phyloP scores from a whole-genome alignment of 2,113 vertebrate species.

The Engystomops pustulosus region DNA sequence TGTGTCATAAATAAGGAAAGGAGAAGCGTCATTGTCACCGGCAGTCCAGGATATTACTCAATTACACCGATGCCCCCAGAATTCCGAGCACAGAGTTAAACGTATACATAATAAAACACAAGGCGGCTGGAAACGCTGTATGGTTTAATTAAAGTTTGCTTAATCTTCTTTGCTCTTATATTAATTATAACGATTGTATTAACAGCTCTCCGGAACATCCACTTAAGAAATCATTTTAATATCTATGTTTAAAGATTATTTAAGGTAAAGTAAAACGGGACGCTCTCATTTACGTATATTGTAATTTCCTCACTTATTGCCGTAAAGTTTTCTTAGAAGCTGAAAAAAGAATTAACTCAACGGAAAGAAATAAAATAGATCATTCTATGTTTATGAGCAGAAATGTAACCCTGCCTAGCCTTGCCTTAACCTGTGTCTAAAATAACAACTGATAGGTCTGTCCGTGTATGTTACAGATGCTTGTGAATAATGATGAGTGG shows the following conservation, averaged over 20 bases:
- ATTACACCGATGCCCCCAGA: conserved; percentile 54
- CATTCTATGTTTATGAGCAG: too few species aligned
- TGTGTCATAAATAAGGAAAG: conserved; percentile 59
- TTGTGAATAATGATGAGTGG: too few species aligned
- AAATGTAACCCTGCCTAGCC: too few species aligned
- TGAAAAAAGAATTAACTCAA: neutral
- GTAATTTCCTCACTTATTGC: neutral
- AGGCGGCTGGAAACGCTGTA: neutral
- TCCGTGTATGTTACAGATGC: too few species aligned
- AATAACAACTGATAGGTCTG: too few species aligned
- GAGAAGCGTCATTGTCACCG: conserved; percentile 61
- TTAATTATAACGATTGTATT: conserved; percentile 15
- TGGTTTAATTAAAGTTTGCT: neutral
- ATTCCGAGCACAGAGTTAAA: neutral
- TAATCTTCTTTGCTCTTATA: conserved; percentile 43
- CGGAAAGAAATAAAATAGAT: too few species aligned
- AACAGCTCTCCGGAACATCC: neutral
- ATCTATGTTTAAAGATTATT: conserved; percentile 1
- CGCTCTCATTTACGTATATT: neutral
- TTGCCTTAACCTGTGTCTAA: too few species aligned
- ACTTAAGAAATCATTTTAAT: conserved; percentile 2
- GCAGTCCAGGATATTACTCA: conserved; percentile 61
- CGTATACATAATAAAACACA: conserved; percentile 4
- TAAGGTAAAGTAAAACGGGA: neutral
- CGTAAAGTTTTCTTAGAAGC: neutral